Percentiles rank a stretch among this genome's conserved stretches.
Conservation (phyloP, 2,113 vertebrate genomes). For the Corythornis madagascariensis region DNA sequence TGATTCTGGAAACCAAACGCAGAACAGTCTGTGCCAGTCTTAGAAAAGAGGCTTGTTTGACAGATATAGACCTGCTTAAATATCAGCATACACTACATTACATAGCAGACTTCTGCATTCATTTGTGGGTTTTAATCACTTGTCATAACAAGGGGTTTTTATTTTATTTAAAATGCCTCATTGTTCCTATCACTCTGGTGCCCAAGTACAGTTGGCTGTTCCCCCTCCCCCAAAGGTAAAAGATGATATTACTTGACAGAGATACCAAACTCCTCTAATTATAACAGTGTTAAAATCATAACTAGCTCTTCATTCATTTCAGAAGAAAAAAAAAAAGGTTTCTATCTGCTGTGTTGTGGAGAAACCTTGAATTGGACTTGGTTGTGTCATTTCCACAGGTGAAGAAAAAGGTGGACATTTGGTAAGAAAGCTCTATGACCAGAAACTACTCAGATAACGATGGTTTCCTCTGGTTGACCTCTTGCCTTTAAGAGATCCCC, state of each 20-base stretch:
- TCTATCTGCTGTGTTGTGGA: background rate
- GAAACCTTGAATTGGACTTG: background rate
- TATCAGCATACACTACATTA: slow-evolving; percentile 31
- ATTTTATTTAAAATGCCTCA: slow-evolving; percentile 38
- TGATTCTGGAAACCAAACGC: slow-evolving; percentile 72
- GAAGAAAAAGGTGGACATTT: background rate
- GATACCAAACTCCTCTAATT: background rate
- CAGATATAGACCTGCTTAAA: slow-evolving; percentile 68
- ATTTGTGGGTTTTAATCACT: slow-evolving; percentile 44
- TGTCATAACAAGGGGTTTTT: slow-evolving; percentile 38
- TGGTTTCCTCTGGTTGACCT: background rate
- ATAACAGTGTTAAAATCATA: background rate
- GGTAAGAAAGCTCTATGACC: background rate
- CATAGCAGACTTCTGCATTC: slow-evolving; percentile 59
- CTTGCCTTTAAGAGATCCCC: background rate
- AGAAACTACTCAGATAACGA: background rate
- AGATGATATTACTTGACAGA: background rate
- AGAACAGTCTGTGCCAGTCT: slow-evolving; percentile 69
- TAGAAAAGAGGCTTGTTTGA: slow-evolving; percentile 59
- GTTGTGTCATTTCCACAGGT: fast-evolving
- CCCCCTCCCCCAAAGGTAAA: background rate
- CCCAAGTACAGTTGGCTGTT: slow-evolving; percentile 4
- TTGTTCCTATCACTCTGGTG: slow-evolving; percentile 49
- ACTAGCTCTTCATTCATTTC: background rate
- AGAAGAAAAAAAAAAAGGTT: background rate